Conservation (phyloP, 2,113 vertebrate species). For the Lanius ludovicianus region DNA sequence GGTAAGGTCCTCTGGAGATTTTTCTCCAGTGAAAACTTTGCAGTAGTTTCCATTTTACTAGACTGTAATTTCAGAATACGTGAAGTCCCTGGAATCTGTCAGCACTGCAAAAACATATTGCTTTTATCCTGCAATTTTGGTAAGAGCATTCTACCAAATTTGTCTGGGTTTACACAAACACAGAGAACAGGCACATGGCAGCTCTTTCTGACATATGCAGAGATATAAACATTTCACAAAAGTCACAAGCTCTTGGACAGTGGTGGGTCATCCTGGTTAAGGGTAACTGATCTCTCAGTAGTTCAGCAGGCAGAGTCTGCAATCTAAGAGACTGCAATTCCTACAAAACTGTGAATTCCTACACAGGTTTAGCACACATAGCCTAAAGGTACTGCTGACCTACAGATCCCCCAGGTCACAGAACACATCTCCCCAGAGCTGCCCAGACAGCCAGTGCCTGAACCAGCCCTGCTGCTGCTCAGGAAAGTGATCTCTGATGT, state of each 20-base stretch:
- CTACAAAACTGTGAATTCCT: neutral
- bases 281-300: neutral
- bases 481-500: neutral
- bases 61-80: neutral
- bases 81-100: neutral
- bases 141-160: neutral
- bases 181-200: neutral
- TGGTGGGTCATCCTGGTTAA: neutral
- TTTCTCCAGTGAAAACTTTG: neutral
- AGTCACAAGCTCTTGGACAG: neutral
- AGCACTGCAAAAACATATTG: neutral
- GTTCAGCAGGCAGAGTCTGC: neutral
- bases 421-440: neutral
- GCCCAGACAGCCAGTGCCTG: neutral
- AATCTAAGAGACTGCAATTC: neutral
- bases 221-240: neutral
- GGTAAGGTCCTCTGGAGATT: neutral
- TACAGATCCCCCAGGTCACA: neutral
- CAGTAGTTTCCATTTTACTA: neutral
- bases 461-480: neutral
- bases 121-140: neutral
- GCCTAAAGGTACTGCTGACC: neutral
- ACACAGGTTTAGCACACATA: neutral
- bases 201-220: neutral
- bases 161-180: neutral